A percentile compares a stretch with the other conserved stretches of the same genome.
phyloP scores from a whole-genome alignment of 2,888 invertebrate genomes.

The Baccha elongata region DNA sequence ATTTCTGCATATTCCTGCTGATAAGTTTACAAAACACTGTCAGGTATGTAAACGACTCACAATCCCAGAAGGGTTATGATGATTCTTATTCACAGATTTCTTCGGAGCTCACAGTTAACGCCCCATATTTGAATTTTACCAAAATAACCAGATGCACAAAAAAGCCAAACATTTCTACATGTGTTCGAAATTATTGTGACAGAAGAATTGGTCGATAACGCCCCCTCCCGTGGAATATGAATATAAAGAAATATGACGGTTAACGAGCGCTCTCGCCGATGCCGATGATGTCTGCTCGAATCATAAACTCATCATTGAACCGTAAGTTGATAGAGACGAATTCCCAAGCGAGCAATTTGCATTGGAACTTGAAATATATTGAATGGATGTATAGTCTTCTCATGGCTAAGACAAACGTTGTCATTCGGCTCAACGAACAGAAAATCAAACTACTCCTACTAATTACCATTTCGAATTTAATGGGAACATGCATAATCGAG shows the following conservation, averaged over 20 bases:
- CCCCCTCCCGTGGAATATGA: slow-evolving; percentile 27
- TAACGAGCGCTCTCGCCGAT: slow-evolving; percentile 21
- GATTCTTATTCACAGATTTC: background rate
- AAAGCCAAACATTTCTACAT: slow-evolving; percentile 32
- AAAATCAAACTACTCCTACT: slow-evolving; percentile 15
- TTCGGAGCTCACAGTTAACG: slow-evolving; percentile 52
- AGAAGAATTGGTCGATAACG: slow-evolving; percentile 54
- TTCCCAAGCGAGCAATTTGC: slow-evolving; percentile 70
- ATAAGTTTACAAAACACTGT: slow-evolving; percentile 64
- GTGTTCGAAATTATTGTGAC: slow-evolving; percentile 55
- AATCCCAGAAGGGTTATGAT: slow-evolving; percentile 37
- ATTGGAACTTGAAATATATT: slow-evolving; percentile 26
- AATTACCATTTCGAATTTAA: slow-evolving; percentile 53
- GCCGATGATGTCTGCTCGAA: slow-evolving; percentile 51
- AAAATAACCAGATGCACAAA: slow-evolving; percentile 69
- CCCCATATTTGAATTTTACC: slow-evolving; percentile 53
- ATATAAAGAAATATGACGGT: background rate
- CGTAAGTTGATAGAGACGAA: slow-evolving; percentile 42
- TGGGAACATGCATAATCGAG: slow-evolving; percentile 43
- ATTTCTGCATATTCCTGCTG: slow-evolving; percentile 41
- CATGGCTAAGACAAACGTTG: background rate
- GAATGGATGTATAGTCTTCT: slow-evolving; percentile 13
- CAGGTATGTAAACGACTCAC: slow-evolving; percentile 23
- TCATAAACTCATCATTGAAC: slow-evolving; percentile 60
- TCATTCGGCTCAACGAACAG: slow-evolving; percentile 1